Conservation (phyloP, 2,113 vertebrate species). For the Cairina moschata region DNA sequence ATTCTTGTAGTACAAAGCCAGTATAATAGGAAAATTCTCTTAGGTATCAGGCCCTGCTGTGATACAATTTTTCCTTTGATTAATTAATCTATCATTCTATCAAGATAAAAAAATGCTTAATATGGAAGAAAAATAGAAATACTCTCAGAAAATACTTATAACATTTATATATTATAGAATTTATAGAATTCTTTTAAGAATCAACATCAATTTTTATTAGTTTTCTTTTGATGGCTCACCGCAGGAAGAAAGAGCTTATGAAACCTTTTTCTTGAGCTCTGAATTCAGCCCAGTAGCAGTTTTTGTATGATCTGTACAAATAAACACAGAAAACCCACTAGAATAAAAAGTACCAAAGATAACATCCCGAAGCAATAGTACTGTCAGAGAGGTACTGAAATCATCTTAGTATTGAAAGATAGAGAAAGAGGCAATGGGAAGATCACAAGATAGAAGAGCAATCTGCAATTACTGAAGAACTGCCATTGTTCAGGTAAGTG, state of each 20-base stretch:
- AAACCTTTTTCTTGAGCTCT: neutral
- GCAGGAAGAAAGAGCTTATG: neutral
- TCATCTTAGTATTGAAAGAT: accelerated
- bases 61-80: neutral
- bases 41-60: neutral
- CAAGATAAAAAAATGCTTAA: neutral
- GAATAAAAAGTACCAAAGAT: neutral
- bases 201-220: neutral
- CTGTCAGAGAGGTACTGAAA: neutral
- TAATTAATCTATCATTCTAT: neutral
- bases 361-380: neutral
- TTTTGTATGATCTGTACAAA: neutral
- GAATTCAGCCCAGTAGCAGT: neutral
- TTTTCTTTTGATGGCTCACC: neutral
- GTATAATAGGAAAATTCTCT: neutral
- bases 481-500: accelerated
- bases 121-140: neutral
- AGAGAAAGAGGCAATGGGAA: neutral
- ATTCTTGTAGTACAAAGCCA: neutral
- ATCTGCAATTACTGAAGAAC: accelerated
- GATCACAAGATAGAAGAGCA: neutral
- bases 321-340: neutral
- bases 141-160: neutral
- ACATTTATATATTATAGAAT: neutral
- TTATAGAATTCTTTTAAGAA: neutral